Conservation (phyloP, 2,888 invertebrate species). For the Hermodice carunculata region DNA sequence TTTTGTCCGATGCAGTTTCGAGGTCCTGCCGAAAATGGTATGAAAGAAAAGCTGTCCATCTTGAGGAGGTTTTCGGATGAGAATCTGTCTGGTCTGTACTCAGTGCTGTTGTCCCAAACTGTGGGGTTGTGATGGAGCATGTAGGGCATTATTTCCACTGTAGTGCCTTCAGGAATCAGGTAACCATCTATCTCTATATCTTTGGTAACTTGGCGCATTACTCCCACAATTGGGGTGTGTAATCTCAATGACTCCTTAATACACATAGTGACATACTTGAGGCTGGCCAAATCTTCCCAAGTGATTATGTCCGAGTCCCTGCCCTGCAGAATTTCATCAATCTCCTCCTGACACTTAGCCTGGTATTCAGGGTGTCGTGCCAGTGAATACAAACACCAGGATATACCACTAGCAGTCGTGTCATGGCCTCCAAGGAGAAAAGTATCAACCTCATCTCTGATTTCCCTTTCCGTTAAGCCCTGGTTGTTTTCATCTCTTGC, state of each 20-base stretch:
- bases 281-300: constrained; percentile 44
- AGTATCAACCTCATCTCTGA: too few species aligned
- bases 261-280: constrained; percentile 53
- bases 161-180: constrained; percentile 41
- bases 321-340: constrained; percentile 35
- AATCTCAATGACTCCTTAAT: constrained; percentile 52
- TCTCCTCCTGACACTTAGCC: constrained; percentile 40
- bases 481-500: too few species aligned
- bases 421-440: too few species aligned
- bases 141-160: constrained; percentile 45
- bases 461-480: too few species aligned
- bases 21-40: constrained; percentile 54
- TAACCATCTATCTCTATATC: constrained; percentile 45
- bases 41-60: constrained; percentile 42
- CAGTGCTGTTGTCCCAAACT: constrained; percentile 48
- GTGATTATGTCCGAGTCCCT: constrained; percentile 25
- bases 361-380: constrained; percentile 44
- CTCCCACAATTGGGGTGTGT: constrained; percentile 49
- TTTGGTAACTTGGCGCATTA: constrained; percentile 45
- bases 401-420: constrained; percentile 51
- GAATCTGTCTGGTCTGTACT: constrained; percentile 37
- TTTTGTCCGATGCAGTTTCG: constrained; percentile 25
- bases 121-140: constrained; percentile 50
- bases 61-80: constrained; percentile 42
- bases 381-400: constrained; percentile 46